Percentiles rank a stretch among this genome's conserved stretches.
These are phyloP conservation scores for Siniperca obscura DNA, from an alignment of 2,797 vertebrate genomes.

Conservation along the genomic window DNA sequence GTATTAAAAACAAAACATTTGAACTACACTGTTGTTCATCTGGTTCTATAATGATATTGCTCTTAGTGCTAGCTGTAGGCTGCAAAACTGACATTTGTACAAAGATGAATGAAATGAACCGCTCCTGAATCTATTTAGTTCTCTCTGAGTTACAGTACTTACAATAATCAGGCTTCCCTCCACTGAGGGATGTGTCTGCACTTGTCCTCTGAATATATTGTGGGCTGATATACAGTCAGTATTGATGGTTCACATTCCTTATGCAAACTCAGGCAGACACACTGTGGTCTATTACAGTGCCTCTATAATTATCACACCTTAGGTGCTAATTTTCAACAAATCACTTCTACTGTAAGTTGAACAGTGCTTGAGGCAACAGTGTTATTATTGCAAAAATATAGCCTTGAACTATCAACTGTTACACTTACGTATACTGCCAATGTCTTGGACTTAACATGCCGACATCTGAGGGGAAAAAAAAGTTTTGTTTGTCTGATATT, in stretches of 20 bases:
- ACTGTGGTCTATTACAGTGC: neutral
- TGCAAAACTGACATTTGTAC: constrained; percentile 46
- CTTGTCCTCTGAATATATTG: constrained; percentile 4
- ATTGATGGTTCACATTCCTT: constrained; percentile 11
- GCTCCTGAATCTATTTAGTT: constrained; percentile 20
- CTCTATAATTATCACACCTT: neutral
- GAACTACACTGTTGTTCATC: neutral
- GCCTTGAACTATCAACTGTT: neutral
- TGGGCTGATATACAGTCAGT: neutral
- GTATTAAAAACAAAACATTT: neutral
- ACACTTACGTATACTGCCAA: neutral
- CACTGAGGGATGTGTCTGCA: constrained; percentile 8
- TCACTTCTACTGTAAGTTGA: constrained; percentile 4
- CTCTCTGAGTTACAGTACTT: constrained; percentile 36
- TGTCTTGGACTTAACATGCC: neutral
- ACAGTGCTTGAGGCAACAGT: neutral
- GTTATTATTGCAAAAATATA: neutral
- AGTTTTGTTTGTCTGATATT: neutral
- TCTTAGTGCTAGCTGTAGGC: neutral
- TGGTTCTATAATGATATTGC: constrained; percentile 2
- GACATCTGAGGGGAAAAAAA: neutral
- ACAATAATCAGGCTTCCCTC: constrained; percentile 29
- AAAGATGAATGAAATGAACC: constrained; percentile 42
- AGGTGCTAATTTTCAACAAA: neutral
- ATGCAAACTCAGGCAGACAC: neutral